A percentile compares a stretch with the other conserved stretches of the same genome.
phyloP scores from a whole-genome alignment of 2,797 vertebrate genomes.

The Chromobotia macracanthus region DNA sequence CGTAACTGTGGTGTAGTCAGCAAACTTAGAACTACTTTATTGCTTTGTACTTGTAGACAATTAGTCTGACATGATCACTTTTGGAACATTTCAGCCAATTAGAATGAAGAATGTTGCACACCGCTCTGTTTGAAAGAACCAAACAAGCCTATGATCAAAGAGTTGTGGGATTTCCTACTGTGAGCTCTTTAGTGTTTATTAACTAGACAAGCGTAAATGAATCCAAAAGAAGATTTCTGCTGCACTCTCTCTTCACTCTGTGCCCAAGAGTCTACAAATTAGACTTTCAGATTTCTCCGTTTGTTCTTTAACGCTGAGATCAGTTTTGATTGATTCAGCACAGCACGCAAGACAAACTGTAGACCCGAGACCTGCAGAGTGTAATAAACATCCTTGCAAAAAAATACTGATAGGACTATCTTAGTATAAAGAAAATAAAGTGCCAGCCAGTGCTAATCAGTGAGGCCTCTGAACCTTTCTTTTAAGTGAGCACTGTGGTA shows the following conservation, averaged over 20 bases:
- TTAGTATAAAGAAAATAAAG: neutral
- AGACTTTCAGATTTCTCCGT: neutral
- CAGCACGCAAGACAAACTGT: neutral
- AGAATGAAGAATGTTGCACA: neutral
- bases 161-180: constrained; percentile 23
- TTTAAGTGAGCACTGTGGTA: neutral
- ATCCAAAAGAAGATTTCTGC: neutral
- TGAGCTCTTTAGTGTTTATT: constrained; percentile 2
- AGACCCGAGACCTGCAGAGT: neutral
- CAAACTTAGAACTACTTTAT: neutral
- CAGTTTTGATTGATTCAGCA: neutral
- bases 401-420: neutral
- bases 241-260: neutral
- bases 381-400: neutral
- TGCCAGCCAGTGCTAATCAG: neutral
- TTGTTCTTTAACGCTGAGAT: neutral
- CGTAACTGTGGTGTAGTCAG: neutral
- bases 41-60: neutral
- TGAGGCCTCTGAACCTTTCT: neutral
- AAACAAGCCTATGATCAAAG: neutral
- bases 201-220: constrained; percentile 15
- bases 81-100: neutral
- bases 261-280: neutral
- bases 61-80: neutral
- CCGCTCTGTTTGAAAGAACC: neutral